Conservation (phyloP, 2,888 invertebrate species). For the Andrena minutula region DNA sequence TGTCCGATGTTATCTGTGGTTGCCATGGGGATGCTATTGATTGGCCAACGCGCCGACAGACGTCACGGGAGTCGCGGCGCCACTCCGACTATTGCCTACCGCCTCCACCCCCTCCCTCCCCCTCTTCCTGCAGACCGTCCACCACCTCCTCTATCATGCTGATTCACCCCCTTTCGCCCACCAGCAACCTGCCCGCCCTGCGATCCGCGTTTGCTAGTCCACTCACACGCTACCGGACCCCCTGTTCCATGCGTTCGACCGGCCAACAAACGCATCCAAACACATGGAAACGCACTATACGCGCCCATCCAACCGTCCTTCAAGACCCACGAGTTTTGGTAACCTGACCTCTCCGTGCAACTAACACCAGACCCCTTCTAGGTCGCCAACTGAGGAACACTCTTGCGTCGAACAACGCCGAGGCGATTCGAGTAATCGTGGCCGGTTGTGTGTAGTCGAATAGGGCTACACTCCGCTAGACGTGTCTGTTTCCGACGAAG, state of each 20-base stretch:
- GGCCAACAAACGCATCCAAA: constrained; percentile 54
- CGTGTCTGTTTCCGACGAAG: not conserved
- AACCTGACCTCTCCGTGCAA: constrained; percentile 65
- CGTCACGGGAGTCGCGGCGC: constrained; percentile 87
- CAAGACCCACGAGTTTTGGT: constrained; percentile 46
- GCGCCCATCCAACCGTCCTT: constrained; percentile 46
- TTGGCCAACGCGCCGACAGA: constrained; percentile 85
- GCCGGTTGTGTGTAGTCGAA: constrained; percentile 44
- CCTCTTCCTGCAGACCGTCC: constrained; percentile 61
- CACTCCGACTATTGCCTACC: constrained; percentile 86
- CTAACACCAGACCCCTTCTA: constrained; percentile 53
- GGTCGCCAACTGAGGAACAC: constrained; percentile 53
- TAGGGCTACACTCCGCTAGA: constrained; percentile 7
- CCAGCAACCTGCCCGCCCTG: constrained; percentile 33
- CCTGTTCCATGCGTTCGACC: constrained; percentile 54
- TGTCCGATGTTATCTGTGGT: constrained; percentile 85
- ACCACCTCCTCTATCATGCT: constrained; percentile 56
- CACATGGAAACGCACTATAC: constrained; percentile 57
- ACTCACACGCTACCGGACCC: constrained; percentile 38
- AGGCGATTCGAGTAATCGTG: constrained; percentile 34
- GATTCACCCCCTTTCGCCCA: constrained; percentile 49
- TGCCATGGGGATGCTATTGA: constrained; percentile 85
- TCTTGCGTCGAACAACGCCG: constrained; percentile 33
- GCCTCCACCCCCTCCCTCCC: constrained; percentile 77
- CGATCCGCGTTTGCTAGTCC: constrained; percentile 52